Percentiles rank a stretch among this genome's conserved stretches.
These are phyloP conservation scores for Rhaphigaster nebulosa DNA, from an alignment of 2,888 invertebrate genomes.

Conservation along the genomic window DNA sequence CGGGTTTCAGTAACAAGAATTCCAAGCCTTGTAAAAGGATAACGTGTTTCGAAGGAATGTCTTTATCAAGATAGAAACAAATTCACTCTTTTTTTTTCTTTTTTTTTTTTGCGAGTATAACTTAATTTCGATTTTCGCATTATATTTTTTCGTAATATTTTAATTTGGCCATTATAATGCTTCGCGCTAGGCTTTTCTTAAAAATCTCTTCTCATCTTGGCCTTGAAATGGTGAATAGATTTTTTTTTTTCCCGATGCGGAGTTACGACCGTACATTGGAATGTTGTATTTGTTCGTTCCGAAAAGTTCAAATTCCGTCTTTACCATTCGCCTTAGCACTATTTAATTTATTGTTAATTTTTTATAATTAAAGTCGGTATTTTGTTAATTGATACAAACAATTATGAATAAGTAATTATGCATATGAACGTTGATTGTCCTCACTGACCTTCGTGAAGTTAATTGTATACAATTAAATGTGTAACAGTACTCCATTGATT, in stretches of 20 bases:
- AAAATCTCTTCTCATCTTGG: background rate
- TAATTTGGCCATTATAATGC: background rate
- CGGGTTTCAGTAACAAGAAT: constrained; percentile 37
- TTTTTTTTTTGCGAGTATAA: background rate
- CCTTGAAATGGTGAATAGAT: constrained; percentile 16
- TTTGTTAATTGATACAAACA: background rate
- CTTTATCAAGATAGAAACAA: constrained; percentile 34
- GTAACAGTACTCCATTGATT: background rate
- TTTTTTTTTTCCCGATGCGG: background rate
- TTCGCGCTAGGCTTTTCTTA: background rate
- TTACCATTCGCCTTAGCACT: background rate
- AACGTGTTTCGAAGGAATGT: constrained; percentile 17
- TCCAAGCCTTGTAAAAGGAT: constrained; percentile 26
- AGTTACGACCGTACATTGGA: constrained; percentile 33
- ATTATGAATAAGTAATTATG: background rate
- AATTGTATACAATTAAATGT: constrained; percentile 22
- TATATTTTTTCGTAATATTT: background rate
- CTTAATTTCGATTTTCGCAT: background rate
- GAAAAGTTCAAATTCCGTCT: background rate
- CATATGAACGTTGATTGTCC: background rate
- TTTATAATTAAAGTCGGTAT: background rate
- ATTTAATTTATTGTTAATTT: background rate
- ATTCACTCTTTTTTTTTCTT: constrained; percentile 1
- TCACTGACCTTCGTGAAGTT: constrained; percentile 4
- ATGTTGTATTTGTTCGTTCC: constrained; percentile 12